A percentile compares a stretch with the other conserved stretches of the same genome.
Conservation (phyloP, 2,888 invertebrate species). For the Chymomyza amoena region DNA sequence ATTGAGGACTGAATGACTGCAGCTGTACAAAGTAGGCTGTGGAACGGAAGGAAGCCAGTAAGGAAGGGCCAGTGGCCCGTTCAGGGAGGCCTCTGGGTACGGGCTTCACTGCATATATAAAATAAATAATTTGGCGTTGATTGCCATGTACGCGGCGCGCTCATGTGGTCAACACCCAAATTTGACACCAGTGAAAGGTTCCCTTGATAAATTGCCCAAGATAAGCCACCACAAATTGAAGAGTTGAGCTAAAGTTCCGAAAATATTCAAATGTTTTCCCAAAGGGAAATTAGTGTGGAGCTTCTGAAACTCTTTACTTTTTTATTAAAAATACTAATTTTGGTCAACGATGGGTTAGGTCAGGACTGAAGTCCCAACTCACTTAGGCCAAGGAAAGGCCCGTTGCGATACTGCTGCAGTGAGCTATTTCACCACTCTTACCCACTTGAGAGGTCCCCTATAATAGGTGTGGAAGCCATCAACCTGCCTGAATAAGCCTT, state of each 20-base stretch:
- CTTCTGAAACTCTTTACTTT: not conserved
- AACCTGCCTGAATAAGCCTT: too few species aligned
- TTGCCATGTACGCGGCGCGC: conserved; percentile 65
- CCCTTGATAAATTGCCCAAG: conserved; percentile 52
- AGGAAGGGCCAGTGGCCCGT: not conserved
- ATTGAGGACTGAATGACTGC: conserved; percentile 48
- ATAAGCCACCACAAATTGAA: conserved; percentile 37
- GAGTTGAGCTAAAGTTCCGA: not conserved
- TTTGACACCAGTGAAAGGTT: conserved; percentile 53
- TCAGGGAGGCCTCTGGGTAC: conserved; percentile 3
- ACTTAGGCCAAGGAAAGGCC: too few species aligned
- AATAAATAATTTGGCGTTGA: conserved; percentile 70
- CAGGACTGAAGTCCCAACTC: too few species aligned
- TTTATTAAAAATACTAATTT: too few species aligned
- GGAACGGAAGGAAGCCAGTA: conserved; percentile 42
- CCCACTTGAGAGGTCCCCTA: too few species aligned
- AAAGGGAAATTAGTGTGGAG: not conserved
- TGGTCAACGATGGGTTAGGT: too few species aligned
- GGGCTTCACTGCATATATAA: conserved; percentile 11
- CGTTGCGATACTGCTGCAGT: too few species aligned
- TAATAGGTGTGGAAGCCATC: too few species aligned
- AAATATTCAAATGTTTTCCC: not conserved
- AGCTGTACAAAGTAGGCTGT: conserved; percentile 46
- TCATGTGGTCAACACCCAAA: conserved; percentile 72
- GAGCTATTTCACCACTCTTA: too few species aligned